phyloP scores from a whole-genome alignment of 2,888 invertebrate species.

The Brachycybe producta region DNA sequence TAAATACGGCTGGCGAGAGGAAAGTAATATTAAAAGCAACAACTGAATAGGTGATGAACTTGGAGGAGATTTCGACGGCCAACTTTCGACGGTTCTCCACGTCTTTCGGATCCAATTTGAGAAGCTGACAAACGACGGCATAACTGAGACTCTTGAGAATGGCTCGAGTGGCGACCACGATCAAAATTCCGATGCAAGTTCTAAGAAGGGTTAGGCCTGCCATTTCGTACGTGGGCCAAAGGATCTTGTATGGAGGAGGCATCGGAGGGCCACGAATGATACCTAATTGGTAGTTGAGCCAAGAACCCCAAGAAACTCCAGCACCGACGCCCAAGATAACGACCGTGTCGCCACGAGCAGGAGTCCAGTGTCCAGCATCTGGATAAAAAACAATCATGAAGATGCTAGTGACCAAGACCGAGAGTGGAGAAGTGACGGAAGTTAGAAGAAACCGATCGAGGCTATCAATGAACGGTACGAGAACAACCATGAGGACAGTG shows the following conservation, averaged over 20 bases:
- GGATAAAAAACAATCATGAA: conserved; percentile 65
- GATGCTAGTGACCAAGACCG: conserved; percentile 50
- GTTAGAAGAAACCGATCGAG: conserved; percentile 60
- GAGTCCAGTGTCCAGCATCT: conserved; percentile 72
- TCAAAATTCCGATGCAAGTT: conserved; percentile 59
- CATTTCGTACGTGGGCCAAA: conserved; percentile 65
- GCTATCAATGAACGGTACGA: conserved; percentile 59
- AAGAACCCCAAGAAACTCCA: conserved; percentile 64
- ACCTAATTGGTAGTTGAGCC: conserved; percentile 73
- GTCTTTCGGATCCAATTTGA: conserved; percentile 52
- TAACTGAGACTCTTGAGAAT: conserved; percentile 56
- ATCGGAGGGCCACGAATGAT: conserved; percentile 44
- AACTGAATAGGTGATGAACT: conserved; percentile 64
- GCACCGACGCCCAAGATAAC: conserved; percentile 70
- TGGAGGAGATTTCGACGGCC: conserved; percentile 66
- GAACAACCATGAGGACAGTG: conserved; percentile 49
- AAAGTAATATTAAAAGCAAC: conserved; percentile 68
- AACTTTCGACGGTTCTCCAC: conserved; percentile 45
- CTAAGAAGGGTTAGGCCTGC: conserved; percentile 50
- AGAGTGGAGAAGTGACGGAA: conserved; percentile 48
- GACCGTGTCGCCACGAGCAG: conserved; percentile 78
- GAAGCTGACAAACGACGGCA: conserved; percentile 53
- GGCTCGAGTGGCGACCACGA: conserved; percentile 53
- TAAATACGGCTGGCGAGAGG: conserved; percentile 62
- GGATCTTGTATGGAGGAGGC: conserved; percentile 58